A percentile compares a stretch with the other conserved stretches of the same genome.
Conservation (phyloP, 2,113 vertebrate genomes). For the Macquaria australasica region DNA sequence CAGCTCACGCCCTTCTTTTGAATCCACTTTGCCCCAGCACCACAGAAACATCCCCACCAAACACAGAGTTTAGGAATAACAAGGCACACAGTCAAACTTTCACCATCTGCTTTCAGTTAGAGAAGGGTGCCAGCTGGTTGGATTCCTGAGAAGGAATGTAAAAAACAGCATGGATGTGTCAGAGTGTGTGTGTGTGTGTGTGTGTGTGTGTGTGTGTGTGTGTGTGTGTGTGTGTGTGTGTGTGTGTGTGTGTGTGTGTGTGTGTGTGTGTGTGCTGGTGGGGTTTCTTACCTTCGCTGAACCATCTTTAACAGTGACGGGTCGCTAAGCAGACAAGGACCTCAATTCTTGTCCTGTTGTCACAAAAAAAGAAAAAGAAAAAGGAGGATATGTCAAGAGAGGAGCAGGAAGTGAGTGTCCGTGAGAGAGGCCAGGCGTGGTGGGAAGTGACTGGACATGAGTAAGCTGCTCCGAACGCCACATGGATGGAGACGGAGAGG, state of each 20-base stretch:
- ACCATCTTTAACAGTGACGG: slow-evolving; percentile 57
- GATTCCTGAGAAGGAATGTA: slow-evolving; percentile 69
- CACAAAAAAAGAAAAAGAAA: slow-evolving; percentile 24
- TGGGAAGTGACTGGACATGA: slow-evolving; percentile 81
- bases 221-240: slow-evolving; percentile 22
- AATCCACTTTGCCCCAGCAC: slow-evolving; percentile 42
- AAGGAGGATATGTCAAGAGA: slow-evolving; percentile 23
- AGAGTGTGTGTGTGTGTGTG: not conserved
- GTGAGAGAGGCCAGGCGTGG: slow-evolving; percentile 54
- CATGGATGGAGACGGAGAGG: slow-evolving; percentile 66
- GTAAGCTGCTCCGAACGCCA: slow-evolving; percentile 70
- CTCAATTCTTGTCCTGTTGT: slow-evolving; percentile 64
- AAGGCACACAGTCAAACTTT: slow-evolving; percentile 51
- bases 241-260: slow-evolving; percentile 6
- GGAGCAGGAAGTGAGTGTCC: slow-evolving; percentile 43
- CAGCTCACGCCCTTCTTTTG: slow-evolving; percentile 3
- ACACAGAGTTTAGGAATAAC: slow-evolving; percentile 35
- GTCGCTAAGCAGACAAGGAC: slow-evolving; percentile 27
- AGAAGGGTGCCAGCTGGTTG: slow-evolving; percentile 15
- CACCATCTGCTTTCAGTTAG: slow-evolving; percentile 80
- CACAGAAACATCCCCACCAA: slow-evolving; percentile 44
- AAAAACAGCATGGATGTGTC: slow-evolving; percentile 20
- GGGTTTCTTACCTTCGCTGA: slow-evolving; percentile 71
- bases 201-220: slow-evolving; percentile 22
- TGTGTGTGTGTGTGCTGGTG: slow-evolving; percentile 9